Percentiles rank a stretch among this genome's conserved stretches.
phyloP scores from a whole-genome alignment of 2,888 invertebrate genomes.

The Epistrophella euchroma region DNA sequence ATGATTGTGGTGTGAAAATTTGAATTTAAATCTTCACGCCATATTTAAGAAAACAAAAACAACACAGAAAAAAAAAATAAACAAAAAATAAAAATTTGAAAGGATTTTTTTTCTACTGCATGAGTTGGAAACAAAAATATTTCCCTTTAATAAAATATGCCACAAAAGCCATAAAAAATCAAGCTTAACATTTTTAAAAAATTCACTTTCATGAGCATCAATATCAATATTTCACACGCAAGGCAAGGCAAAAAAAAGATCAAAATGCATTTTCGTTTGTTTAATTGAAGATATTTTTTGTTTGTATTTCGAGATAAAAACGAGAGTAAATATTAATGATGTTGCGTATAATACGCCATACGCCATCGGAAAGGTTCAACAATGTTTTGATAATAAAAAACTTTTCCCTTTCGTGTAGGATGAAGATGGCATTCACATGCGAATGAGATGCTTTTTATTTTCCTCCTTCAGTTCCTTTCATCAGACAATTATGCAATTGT shows the following conservation, averaged over 20 bases:
- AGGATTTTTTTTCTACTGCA: constrained; percentile 2
- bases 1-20: constrained; percentile 36
- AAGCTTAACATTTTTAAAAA: constrained; percentile 18
- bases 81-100: constrained; percentile 10
- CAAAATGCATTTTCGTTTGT: constrained; percentile 42
- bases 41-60: neutral
- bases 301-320: constrained; percentile 16
- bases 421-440: constrained; percentile 52
- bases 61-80: constrained; percentile 5
- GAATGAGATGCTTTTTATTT: constrained; percentile 25
- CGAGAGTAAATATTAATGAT: constrained; percentile 31
- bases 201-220: constrained; percentile 52
- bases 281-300: neutral
- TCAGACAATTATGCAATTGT: constrained; percentile 45
- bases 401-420: constrained; percentile 48
- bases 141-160: constrained; percentile 44
- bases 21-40: constrained; percentile 37
- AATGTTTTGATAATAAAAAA: constrained; percentile 13
- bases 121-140: neutral
- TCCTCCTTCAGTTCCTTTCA: constrained; percentile 27
- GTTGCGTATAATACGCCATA: constrained; percentile 51
- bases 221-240: constrained; percentile 16
- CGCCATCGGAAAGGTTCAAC: neutral
- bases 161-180: constrained; percentile 8
- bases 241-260: neutral